phyloP scores from a whole-genome alignment of 2,797 vertebrate species.

The Cyprinodon diabolis region DNA sequence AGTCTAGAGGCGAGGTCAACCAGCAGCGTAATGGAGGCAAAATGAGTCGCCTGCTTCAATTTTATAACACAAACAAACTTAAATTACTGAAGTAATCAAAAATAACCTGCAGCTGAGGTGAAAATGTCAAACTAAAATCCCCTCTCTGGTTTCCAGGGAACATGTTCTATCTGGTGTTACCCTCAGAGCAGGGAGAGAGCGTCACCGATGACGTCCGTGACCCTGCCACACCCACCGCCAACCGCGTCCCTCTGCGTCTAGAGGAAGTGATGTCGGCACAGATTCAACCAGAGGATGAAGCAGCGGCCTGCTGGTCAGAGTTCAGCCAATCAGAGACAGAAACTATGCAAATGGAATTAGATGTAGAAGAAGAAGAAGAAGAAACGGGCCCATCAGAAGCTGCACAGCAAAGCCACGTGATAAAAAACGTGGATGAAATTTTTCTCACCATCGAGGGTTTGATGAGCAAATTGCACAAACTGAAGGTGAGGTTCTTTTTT shows the following conservation, averaged over 20 bases:
- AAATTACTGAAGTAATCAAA: not conserved
- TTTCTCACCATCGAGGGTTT: constrained; percentile 79
- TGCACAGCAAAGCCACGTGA: constrained; percentile 58
- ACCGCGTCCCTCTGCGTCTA: constrained; percentile 37
- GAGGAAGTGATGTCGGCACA: constrained; percentile 39
- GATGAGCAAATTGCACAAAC: constrained; percentile 75
- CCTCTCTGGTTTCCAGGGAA: constrained; percentile 66
- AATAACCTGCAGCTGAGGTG: not conserved
- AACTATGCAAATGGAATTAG: constrained; percentile 23
- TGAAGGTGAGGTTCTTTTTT: constrained; percentile 65
- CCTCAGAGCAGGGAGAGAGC: constrained; percentile 73
- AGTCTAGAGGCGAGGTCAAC: constrained; percentile 66
- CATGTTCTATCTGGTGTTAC: constrained; percentile 81
- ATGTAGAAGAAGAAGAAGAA: constrained; percentile 36
- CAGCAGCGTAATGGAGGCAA: constrained; percentile 63
- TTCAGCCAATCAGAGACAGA: constrained; percentile 45
- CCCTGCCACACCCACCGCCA: constrained; percentile 43
- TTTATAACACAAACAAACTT: not conserved
- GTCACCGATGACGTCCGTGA: constrained; percentile 68
- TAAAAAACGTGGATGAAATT: constrained; percentile 80
- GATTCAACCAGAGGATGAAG: constrained; percentile 26
- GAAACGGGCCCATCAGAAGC: constrained; percentile 40
- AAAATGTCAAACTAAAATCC: not conserved
- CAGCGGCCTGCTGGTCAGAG: not conserved
- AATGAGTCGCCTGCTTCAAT: constrained; percentile 6